These are phyloP conservation scores for Nephrotoma guestfalica DNA, from an alignment of 2,888 invertebrate genomes.

Conservation along the genomic window DNA sequence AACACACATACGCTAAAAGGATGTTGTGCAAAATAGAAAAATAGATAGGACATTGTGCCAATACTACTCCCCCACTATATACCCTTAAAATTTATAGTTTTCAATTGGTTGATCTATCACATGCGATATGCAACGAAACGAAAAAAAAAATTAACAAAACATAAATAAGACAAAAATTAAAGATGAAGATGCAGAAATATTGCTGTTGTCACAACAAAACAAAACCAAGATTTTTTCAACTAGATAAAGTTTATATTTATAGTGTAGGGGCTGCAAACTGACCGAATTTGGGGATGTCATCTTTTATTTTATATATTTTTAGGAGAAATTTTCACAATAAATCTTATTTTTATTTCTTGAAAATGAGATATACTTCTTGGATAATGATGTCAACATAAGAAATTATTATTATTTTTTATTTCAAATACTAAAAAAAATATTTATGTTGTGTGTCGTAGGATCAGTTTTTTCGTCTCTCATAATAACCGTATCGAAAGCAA, in stretches of 20 bases:
- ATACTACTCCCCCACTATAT: not conserved
- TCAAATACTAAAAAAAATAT: not conserved
- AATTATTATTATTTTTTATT: not conserved
- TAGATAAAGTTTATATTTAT: not conserved
- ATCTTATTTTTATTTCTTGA: not conserved
- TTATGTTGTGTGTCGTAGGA: not conserved
- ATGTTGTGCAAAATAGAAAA: not conserved
- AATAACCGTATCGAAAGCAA: not conserved
- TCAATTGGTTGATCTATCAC: not conserved
- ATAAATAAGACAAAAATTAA: not conserved
- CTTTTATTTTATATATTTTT: not conserved
- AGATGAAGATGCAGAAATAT: not conserved
- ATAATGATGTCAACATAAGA: slow-evolving; percentile 2
- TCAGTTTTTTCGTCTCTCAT: not conserved
- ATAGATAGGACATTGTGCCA: not conserved
- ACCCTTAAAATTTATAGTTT: not conserved
- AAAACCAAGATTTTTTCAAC: not conserved
- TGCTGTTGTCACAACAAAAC: not conserved
- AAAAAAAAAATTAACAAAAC: not conserved
- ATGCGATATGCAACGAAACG: not conserved
- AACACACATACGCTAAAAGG: not conserved
- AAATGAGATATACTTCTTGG: slow-evolving; percentile 2
- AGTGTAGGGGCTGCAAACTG: not conserved
- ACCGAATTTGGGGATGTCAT: not conserved
- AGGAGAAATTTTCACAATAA: not conserved